A percentile compares a stretch with the other conserved stretches of the same genome.
Conservation (phyloP, 2,797 vertebrate species). For the Pitangus sulphuratus region DNA sequence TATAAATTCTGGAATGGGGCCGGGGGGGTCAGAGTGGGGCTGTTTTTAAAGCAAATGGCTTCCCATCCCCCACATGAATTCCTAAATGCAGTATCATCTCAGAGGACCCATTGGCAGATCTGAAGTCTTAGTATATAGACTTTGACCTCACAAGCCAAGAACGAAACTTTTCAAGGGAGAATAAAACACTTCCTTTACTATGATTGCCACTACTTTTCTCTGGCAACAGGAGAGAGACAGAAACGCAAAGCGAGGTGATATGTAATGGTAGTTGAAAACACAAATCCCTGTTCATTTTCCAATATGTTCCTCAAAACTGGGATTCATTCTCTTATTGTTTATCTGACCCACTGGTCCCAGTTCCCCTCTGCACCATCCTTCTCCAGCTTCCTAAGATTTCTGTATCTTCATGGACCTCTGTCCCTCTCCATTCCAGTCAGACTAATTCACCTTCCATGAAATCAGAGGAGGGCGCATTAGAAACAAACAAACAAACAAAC, state of each 20-base stretch:
- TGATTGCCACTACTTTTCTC: neutral
- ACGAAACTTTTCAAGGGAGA: neutral
- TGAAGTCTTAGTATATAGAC: neutral
- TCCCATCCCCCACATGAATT: neutral
- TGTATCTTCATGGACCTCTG: neutral
- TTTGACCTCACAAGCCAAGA: neutral
- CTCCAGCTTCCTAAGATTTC: neutral
- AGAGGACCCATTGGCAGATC: neutral
- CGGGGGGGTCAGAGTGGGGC: too few species aligned
- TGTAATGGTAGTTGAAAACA: neutral
- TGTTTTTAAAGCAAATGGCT: neutral
- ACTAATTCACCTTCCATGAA: conserved; percentile 14
- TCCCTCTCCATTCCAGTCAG: neutral
- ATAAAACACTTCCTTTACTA: neutral
- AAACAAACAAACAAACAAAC: neutral
- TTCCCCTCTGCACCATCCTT: neutral
- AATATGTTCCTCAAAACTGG: neutral
- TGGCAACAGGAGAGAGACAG: neutral
- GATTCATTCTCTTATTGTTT: neutral
- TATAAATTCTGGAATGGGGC: neutral
- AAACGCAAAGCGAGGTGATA: neutral
- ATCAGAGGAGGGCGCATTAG: neutral
- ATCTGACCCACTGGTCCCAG: neutral
- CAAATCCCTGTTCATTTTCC: neutral
- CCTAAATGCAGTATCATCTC: neutral